These are phyloP conservation scores for Seriola dumerili DNA, from an alignment of 2,113 vertebrate species.

Conservation along the genomic window DNA sequence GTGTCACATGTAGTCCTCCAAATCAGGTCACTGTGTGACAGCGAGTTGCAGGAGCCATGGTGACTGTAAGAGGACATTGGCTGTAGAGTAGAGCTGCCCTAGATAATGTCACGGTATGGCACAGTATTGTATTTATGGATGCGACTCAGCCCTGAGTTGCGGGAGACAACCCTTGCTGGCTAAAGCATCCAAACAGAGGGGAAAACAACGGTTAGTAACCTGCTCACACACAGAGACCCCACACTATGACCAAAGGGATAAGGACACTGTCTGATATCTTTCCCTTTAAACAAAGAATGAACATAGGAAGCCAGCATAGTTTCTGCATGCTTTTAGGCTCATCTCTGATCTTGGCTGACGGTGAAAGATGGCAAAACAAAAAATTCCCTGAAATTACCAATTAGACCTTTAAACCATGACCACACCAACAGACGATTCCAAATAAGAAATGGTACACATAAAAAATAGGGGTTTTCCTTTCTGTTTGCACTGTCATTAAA, in stretches of 20 bases:
- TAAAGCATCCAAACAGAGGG: neutral
- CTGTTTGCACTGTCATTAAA: constrained; percentile 69
- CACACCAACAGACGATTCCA: neutral
- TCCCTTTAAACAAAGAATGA: constrained; percentile 13
- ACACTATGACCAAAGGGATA: constrained; percentile 41
- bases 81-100: constrained; percentile 60
- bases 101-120: constrained; percentile 63
- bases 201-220: constrained; percentile 82
- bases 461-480: neutral
- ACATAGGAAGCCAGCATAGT: constrained; percentile 8
- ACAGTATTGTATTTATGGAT: constrained; percentile 62
- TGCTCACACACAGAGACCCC: constrained; percentile 67
- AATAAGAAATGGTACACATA: neutral
- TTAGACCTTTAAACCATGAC: neutral
- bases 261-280: constrained; percentile 1
- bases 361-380: neutral
- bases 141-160: constrained; percentile 7
- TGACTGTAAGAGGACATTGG: constrained; percentile 36
- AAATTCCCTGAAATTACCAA: neutral
- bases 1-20: constrained; percentile 31
- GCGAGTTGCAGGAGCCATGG: constrained; percentile 29
- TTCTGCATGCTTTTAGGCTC: neutral
- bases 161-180: constrained; percentile 13
- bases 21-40: constrained; percentile 72
- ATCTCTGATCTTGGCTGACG: constrained; percentile 1